Evolutionary conservation across 1,140 invertebrate genomes (phyloP).

Genomic region (Drosophila paulistorum): DNA sequence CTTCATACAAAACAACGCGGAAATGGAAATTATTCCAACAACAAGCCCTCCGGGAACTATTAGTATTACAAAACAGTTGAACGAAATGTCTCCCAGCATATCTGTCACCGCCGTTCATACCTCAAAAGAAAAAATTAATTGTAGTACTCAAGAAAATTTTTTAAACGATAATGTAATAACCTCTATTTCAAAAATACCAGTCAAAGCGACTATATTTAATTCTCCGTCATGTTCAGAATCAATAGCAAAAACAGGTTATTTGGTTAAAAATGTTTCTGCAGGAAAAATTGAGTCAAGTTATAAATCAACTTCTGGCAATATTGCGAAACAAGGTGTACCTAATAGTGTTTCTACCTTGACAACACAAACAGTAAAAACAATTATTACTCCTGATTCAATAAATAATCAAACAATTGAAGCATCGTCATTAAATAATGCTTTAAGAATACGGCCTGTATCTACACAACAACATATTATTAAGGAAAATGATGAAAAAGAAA

Average conservation of each 20-base stretch:
- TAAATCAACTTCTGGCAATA: not conserved
- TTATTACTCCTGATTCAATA: not conserved
- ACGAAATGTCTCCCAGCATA: slow-evolving; percentile 64
- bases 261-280: not conserved
- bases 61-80: slow-evolving; percentile 62
- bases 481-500: not conserved
- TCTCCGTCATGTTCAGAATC: not conserved
- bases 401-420: not conserved
- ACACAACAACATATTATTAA: not conserved
- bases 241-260: not conserved
- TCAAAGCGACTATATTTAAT: not conserved
- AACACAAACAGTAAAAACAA: not conserved
- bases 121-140: slow-evolving; percentile 7
- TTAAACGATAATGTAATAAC: not conserved
- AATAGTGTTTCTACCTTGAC: not conserved
- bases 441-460: not conserved
- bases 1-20: slow-evolving; percentile 39
- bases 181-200: slow-evolving; percentile 10
- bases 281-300: not conserved
- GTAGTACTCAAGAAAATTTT: not conserved
- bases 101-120: slow-evolving; percentile 56
- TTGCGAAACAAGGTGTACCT: not conserved
- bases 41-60: slow-evolving; percentile 57
- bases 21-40: slow-evolving; percentile 70
- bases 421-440: not conserved